These are phyloP conservation scores for Bugula neritina DNA, from an alignment of 2,888 invertebrate species.

Conservation along the genomic window DNA sequence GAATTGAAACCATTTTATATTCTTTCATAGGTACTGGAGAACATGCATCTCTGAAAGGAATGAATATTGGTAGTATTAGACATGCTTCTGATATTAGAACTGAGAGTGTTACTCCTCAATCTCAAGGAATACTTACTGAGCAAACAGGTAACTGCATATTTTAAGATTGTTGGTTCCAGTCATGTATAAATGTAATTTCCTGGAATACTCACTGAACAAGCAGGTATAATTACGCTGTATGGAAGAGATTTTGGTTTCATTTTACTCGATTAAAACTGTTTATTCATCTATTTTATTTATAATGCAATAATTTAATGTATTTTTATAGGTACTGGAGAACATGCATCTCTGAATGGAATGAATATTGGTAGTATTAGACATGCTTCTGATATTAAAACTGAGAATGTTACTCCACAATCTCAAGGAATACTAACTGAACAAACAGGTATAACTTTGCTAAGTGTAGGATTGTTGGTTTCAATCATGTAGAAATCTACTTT, in stretches of 20 bases:
- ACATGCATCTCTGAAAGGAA: slow-evolving; percentile 47
- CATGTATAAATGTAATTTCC: background rate
- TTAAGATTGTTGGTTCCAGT: background rate
- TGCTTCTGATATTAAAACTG: background rate
- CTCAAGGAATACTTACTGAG: slow-evolving; percentile 42
- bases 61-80: slow-evolving; percentile 45
- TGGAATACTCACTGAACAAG: slow-evolving; percentile 25
- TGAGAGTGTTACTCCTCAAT: slow-evolving; percentile 41
- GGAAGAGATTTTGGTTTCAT: too few species aligned
- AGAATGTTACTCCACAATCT: background rate
- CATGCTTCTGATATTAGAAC: slow-evolving; percentile 47
- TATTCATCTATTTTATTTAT: too few species aligned
- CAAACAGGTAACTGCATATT: slow-evolving; percentile 32
- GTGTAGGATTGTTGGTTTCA: too few species aligned
- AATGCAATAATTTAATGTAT: too few species aligned
- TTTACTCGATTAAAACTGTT: too few species aligned
- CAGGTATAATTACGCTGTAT: too few species aligned
- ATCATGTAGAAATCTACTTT: too few species aligned
- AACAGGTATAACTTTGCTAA: background rate
- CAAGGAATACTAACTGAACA: background rate
- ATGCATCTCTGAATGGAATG: background rate
- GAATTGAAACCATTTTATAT: too few species aligned
- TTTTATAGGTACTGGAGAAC: slow-evolving; percentile 19
- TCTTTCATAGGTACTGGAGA: slow-evolving; percentile 31
- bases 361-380: slow-evolving; percentile 5